Conservation (phyloP, 2,888 invertebrate genomes). For the Eulithis prunata region DNA sequence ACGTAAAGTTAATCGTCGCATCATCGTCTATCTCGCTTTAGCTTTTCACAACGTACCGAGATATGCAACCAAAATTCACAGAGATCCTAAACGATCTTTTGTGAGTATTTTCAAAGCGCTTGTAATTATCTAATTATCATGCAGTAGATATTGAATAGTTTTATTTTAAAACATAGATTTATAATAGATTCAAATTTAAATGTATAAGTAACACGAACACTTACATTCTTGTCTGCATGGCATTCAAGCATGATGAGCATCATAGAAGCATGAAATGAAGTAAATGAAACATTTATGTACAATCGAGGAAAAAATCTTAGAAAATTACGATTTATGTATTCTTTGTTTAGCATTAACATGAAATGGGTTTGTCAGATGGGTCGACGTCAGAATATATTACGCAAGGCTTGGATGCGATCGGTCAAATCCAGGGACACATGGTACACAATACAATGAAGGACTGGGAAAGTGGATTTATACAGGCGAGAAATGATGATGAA, state of each 20-base stretch:
- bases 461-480: too few relatives aligned
- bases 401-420: too few relatives aligned
- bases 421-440: too few relatives aligned
- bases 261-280: slow-evolving; percentile 45
- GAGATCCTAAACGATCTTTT: not conserved
- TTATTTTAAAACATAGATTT: not conserved
- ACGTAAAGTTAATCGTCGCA: too few relatives aligned
- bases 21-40: too few relatives aligned
- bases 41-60: too few relatives aligned
- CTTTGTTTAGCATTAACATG: not conserved
- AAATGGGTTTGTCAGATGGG: too few relatives aligned
- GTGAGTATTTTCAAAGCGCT: not conserved
- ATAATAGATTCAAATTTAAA: slow-evolving; percentile 16
- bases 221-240: slow-evolving; percentile 36
- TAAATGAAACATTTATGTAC: slow-evolving; percentile 37
- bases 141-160: not conserved
- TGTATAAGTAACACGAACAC: slow-evolving; percentile 23
- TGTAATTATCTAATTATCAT: not conserved
- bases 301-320: slow-evolving; percentile 14
- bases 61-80: too few relatives aligned
- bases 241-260: slow-evolving; percentile 40
- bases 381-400: too few relatives aligned
- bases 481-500: too few relatives aligned
- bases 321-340: not conserved
- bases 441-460: too few relatives aligned